phyloP scores from a whole-genome alignment of 2,888 invertebrate genomes.

The Malacosoma neustria region DNA sequence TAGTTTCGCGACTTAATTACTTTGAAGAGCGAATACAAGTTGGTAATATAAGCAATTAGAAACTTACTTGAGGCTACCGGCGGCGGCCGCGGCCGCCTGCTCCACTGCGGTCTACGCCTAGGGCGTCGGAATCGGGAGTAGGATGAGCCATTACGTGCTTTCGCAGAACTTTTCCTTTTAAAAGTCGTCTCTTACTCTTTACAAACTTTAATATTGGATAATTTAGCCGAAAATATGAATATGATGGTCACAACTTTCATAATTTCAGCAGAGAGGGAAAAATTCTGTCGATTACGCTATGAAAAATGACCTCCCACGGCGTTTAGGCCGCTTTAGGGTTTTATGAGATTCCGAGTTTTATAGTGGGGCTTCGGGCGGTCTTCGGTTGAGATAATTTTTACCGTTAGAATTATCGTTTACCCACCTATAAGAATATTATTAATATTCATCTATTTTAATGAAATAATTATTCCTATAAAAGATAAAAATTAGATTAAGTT shows the following conservation, averaged over 20 bases:
- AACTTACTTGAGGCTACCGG: constrained; percentile 73
- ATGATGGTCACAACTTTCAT: constrained; percentile 63
- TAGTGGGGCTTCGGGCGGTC: constrained; percentile 3
- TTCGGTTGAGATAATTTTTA: constrained; percentile 14
- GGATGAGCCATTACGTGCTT: constrained; percentile 73
- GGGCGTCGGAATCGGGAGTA: constrained; percentile 66
- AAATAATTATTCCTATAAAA: too few relatives aligned
- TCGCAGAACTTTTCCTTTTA: constrained; percentile 70
- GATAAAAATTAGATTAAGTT: too few relatives aligned
- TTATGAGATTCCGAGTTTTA: constrained; percentile 25
- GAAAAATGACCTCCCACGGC: constrained; percentile 50
- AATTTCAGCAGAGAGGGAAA: constrained; percentile 49
- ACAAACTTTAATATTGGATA: constrained; percentile 71
- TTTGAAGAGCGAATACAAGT: constrained; percentile 68
- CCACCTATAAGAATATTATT: too few relatives aligned
- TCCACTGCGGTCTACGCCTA: constrained; percentile 41
- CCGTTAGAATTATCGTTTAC: neutral
- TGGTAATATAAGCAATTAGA: constrained; percentile 75
- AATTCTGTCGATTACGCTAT: constrained; percentile 51
- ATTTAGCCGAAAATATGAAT: constrained; percentile 67
- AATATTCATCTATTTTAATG: too few relatives aligned
- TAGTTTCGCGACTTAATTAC: constrained; percentile 61
- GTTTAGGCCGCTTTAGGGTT: constrained; percentile 35
- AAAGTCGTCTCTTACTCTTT: constrained; percentile 71
- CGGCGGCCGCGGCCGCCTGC: constrained; percentile 43